Percentiles rank a stretch among this genome's conserved stretches.
Conservation (phyloP, 1,140 invertebrate species). For the Dryas iulia region DNA sequence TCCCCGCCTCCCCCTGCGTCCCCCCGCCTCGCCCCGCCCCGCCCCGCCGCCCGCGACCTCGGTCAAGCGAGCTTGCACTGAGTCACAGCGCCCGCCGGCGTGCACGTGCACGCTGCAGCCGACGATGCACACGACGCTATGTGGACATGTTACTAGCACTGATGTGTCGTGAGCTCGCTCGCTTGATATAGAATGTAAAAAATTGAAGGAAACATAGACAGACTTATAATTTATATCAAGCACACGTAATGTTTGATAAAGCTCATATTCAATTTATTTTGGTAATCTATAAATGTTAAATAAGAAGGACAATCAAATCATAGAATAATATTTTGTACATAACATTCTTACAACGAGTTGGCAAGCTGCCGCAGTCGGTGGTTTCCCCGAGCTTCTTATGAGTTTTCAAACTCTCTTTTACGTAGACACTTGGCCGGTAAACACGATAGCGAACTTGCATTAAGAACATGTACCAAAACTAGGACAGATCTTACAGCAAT, state of each 20-base stretch:
- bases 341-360: background rate
- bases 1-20: background rate
- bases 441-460: constrained; percentile 19
- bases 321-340: background rate
- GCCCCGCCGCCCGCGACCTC: constrained; percentile 1
- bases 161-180: too few species aligned
- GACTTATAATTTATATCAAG: too few species aligned
- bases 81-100: background rate
- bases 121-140: too few species aligned
- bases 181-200: too few species aligned
- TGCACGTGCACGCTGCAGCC: background rate
- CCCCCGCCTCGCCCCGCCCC: background rate
- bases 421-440: constrained; percentile 13
- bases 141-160: too few species aligned
- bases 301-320: background rate
- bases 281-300: too few species aligned
- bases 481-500: constrained; percentile 14
- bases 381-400: background rate
- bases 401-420: constrained; percentile 15
- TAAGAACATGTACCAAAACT: constrained; percentile 9
- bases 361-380: background rate
- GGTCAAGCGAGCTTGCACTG: constrained; percentile 12
- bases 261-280: too few species aligned
- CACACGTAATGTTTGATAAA: too few species aligned
- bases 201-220: too few species aligned